Evolutionary conservation across 2,888 invertebrate species (phyloP).

Genomic region (Rhodophaea formosa): DNA sequence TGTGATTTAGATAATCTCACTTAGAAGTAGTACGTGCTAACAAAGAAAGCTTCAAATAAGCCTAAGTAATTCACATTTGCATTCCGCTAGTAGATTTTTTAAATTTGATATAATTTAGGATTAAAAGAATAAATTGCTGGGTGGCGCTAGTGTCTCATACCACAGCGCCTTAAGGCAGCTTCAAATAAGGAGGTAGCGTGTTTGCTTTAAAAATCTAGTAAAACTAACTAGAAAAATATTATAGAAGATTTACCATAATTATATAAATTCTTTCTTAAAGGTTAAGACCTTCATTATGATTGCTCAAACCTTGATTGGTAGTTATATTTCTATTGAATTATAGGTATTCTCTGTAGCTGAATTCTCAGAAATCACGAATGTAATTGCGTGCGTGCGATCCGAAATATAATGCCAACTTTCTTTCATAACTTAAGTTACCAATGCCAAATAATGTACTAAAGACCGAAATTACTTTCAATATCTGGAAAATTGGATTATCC

Average conservation of each 20-base stretch:
- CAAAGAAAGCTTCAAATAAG: too few relatives aligned
- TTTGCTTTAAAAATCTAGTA: too few relatives aligned
- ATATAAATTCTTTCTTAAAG: not conserved
- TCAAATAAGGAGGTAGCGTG: too few relatives aligned
- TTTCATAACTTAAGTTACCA: not conserved
- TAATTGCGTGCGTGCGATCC: not conserved
- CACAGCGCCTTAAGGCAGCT: too few relatives aligned
- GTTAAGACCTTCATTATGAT: not conserved
- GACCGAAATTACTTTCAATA: not conserved
- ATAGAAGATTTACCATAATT: too few relatives aligned
- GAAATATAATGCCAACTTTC: constrained; percentile 1
- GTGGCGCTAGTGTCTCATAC: too few relatives aligned
- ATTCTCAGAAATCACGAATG: not conserved
- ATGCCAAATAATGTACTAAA: not conserved
- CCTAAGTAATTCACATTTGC: too few relatives aligned
- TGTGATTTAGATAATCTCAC: constrained; percentile 53
- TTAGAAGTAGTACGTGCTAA: constrained; percentile 21
- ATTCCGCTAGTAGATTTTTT: too few relatives aligned
- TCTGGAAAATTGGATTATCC: not conserved
- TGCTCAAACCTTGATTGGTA: not conserved
- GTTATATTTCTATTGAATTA: not conserved
- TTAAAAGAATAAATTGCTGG: too few relatives aligned
- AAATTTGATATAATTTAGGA: too few relatives aligned
- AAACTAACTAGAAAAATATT: too few relatives aligned
- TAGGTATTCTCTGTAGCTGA: constrained; percentile 19